A percentile compares a stretch with the other conserved stretches of the same genome.
Conservation (phyloP, 2,113 vertebrate genomes). For the Ibidorhyncha struthersii region DNA sequence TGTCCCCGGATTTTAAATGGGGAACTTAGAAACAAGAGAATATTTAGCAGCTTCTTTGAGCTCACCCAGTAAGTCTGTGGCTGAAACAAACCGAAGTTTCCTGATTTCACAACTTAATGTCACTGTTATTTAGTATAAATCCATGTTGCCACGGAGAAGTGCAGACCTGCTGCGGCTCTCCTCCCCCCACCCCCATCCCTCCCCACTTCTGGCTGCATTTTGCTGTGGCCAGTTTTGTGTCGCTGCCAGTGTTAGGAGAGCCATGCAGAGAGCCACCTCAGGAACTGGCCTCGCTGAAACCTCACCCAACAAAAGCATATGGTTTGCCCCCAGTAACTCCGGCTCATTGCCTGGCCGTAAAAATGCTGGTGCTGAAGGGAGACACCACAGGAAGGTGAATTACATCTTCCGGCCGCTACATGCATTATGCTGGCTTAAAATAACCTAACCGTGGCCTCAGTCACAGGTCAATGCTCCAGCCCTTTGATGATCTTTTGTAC, state of each 20-base stretch:
- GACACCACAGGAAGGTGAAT: too few relatives aligned
- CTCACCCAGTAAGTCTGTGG: background rate
- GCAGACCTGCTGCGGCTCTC: background rate
- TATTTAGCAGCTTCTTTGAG: background rate
- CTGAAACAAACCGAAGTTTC: background rate
- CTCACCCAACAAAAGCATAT: rapidly evolving
- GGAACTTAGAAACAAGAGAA: background rate
- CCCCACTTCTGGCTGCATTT: background rate
- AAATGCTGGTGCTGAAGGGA: background rate
- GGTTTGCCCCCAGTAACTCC: background rate
- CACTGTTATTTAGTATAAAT: background rate
- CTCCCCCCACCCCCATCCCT: background rate
- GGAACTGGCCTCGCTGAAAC: background rate
- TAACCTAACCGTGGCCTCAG: rapidly evolving
- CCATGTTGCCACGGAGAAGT: background rate
- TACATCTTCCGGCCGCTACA: background rate
- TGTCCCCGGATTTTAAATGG: background rate
- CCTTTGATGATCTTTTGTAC: background rate
- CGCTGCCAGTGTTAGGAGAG: background rate
- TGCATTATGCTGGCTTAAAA: background rate
- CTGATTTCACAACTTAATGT: background rate
- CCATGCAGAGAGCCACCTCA: background rate
- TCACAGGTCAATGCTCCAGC: background rate
- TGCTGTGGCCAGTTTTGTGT: background rate
- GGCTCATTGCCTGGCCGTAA: background rate